phyloP scores from a whole-genome alignment of 2,888 invertebrate species.

The Pseudeuparius sepicola region DNA sequence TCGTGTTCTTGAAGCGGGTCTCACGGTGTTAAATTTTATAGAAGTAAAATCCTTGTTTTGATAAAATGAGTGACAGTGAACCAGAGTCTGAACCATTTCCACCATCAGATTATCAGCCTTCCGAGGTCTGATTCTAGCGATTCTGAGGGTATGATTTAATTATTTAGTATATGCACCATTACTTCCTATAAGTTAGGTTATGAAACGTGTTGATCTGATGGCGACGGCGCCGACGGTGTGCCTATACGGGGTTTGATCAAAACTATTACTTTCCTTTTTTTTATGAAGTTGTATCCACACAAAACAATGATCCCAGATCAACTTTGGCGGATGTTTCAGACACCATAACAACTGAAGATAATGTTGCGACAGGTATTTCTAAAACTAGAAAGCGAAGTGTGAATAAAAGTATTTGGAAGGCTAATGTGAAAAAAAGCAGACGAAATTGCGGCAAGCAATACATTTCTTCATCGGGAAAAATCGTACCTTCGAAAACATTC shows the following conservation, averaged over 20 bases:
- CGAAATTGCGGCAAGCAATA: slow-evolving; percentile 8
- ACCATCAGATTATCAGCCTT: slow-evolving; percentile 5
- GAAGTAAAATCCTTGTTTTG: not conserved
- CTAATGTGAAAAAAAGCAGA: slow-evolving; percentile 5
- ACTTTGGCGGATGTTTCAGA: slow-evolving; percentile 3
- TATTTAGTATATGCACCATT: slow-evolving; percentile 2
- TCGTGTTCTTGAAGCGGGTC: slow-evolving; percentile 2
- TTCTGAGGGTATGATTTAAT: slow-evolving; percentile 5
- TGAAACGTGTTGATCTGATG: slow-evolving; percentile 3
- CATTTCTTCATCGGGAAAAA: slow-evolving; percentile 6
- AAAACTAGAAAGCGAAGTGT: slow-evolving; percentile 8
- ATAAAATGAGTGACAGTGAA: slow-evolving; percentile 7
- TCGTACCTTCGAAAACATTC: slow-evolving; percentile 7
- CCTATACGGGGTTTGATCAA: slow-evolving; percentile 8
- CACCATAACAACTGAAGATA: too few relatives aligned
- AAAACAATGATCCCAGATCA: slow-evolving; percentile 4
- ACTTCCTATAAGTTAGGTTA: slow-evolving; percentile 4
- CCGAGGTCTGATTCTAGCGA: slow-evolving; percentile 8
- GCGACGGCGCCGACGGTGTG: too few relatives aligned
- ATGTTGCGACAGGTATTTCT: slow-evolving; percentile 6
- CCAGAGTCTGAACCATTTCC: slow-evolving; percentile 7
- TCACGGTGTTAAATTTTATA: not conserved
- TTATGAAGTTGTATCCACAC: slow-evolving; percentile 4
- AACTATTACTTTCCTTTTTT: slow-evolving; percentile 4
- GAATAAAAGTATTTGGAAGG: slow-evolving; percentile 8